These are phyloP conservation scores for Rhynchomys soricoides DNA, from an alignment of 2,113 vertebrate genomes.

Conservation along the genomic window DNA sequence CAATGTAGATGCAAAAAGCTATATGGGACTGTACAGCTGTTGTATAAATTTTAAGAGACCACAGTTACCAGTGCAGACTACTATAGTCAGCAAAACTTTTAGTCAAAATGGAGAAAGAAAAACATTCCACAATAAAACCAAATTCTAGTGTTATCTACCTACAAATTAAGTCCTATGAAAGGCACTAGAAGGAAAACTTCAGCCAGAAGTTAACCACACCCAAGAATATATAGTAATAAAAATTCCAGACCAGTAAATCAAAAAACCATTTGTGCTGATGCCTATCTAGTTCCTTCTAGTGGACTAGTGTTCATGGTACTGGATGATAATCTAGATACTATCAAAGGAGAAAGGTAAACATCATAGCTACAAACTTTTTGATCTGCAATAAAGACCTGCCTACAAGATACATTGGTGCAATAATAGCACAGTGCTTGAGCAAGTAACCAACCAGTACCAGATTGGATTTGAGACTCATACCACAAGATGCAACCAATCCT, in stretches of 20 bases:
- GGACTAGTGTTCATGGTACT: neutral
- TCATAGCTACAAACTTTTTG: neutral
- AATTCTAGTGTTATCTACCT: neutral
- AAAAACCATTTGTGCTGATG: neutral
- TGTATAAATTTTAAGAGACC: neutral
- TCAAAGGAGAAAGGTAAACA: neutral
- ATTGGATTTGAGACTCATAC: no score
- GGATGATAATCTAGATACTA: neutral
- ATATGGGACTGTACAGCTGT: neutral
- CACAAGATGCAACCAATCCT: no score
- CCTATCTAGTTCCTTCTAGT: neutral
- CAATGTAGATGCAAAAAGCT: neutral
- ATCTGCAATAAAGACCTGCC: neutral
- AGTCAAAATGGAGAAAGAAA: neutral
- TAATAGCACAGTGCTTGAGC: no score
- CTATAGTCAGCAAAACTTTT: neutral
- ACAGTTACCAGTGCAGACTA: neutral
- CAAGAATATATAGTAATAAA: neutral
- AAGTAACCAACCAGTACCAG: no score
- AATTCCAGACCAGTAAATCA: neutral
- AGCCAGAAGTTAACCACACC: neutral
- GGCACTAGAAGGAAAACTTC: neutral
- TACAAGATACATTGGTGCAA: no score
- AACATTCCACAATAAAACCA: neutral
- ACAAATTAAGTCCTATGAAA: neutral